phyloP scores from a whole-genome alignment of 2,797 vertebrate species.

The Vultur gryphus region DNA sequence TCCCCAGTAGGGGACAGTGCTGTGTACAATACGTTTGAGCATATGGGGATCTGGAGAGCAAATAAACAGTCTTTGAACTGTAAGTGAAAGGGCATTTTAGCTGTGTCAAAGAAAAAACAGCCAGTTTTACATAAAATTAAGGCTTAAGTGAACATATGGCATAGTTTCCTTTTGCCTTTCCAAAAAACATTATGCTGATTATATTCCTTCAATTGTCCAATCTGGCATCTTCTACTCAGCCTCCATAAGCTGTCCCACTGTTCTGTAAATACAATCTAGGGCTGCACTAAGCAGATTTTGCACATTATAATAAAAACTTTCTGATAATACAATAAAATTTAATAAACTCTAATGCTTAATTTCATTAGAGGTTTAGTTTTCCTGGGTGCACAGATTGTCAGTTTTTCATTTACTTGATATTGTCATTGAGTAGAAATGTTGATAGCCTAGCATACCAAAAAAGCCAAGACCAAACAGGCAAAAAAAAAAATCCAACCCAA shows the following conservation, averaged over 20 bases:
- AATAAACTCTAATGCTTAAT: constrained; percentile 80
- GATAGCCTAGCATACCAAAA: constrained; percentile 39
- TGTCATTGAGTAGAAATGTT: constrained; percentile 53
- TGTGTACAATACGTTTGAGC: constrained; percentile 38
- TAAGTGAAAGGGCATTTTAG: constrained; percentile 79
- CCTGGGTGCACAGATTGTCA: constrained; percentile 67
- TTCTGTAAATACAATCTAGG: constrained; percentile 80
- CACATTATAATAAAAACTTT: constrained; percentile 82
- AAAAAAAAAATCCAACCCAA: neutral
- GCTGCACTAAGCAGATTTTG: constrained; percentile 90
- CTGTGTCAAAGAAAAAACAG: constrained; percentile 78
- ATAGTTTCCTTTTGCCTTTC: constrained; percentile 82
- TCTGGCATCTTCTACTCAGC: constrained; percentile 90
- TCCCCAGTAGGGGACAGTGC: constrained; percentile 70
- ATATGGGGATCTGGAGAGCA: constrained; percentile 67
- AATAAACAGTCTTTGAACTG: constrained; percentile 76
- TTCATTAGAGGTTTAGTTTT: constrained; percentile 77
- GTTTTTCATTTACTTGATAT: constrained; percentile 65
- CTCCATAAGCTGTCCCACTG: constrained; percentile 84
- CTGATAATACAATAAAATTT: constrained; percentile 81
- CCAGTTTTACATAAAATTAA: constrained; percentile 83
- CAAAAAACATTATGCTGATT: constrained; percentile 86
- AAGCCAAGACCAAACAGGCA: neutral
- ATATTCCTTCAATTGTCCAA: constrained; percentile 88
- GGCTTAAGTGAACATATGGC: constrained; percentile 84